Percentiles rank a stretch among this genome's conserved stretches.
These are phyloP conservation scores for Limenitis camilla DNA, from an alignment of 2,888 invertebrate species.

Conservation along the genomic window DNA sequence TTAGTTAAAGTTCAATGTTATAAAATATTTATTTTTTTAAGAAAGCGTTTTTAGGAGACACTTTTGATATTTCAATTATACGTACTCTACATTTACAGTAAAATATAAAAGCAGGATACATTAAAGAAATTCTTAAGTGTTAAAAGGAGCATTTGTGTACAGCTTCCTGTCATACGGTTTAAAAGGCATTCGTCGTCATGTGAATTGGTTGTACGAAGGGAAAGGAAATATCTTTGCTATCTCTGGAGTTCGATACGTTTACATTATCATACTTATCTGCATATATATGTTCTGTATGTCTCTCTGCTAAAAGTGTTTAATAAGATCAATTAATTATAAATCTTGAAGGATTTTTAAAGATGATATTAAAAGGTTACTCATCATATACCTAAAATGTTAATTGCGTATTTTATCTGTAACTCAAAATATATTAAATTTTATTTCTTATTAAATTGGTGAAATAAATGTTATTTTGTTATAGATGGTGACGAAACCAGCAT, in stretches of 20 bases:
- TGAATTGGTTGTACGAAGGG: conserved; percentile 30
- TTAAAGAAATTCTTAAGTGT: neutral
- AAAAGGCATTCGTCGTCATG: conserved; percentile 33
- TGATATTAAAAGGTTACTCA: too few species aligned
- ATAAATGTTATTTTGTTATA: conserved; percentile 3
- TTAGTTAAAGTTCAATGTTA: too few species aligned
- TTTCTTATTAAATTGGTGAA: neutral
- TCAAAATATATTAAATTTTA: neutral
- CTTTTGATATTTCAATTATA: too few species aligned
- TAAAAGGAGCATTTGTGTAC: conserved; percentile 28
- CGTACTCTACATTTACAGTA: neutral
- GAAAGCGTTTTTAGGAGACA: too few species aligned
- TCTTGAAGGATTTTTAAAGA: too few species aligned
- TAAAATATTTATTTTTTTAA: too few species aligned
- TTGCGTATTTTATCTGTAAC: too few species aligned
- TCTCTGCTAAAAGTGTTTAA: too few species aligned
- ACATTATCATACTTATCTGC: conserved; percentile 47
- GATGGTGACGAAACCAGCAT: conserved; percentile 16
- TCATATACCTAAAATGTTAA: too few species aligned
- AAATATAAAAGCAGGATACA: neutral
- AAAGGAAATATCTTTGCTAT: conserved; percentile 31
- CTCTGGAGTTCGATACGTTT: conserved; percentile 38
- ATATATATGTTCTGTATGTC: too few species aligned
- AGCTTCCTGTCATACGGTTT: conserved; percentile 38
- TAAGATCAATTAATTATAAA: too few species aligned